phyloP scores from a whole-genome alignment of 2,888 invertebrate species.

The Pemphredon lugubris region DNA sequence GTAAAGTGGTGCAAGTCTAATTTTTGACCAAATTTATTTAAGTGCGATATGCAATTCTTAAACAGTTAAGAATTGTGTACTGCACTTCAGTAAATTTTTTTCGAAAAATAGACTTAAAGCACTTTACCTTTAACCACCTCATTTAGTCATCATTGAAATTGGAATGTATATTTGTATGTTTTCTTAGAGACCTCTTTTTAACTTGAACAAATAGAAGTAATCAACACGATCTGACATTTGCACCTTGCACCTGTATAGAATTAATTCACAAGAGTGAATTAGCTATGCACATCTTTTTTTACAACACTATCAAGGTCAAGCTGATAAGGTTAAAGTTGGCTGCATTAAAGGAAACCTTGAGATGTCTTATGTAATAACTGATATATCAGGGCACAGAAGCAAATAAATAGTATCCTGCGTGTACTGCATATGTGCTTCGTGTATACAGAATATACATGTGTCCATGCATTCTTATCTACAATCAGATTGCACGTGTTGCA shows the following conservation, averaged over 20 bases:
- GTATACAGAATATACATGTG: slow-evolving; percentile 47
- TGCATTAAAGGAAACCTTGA: slow-evolving; percentile 66
- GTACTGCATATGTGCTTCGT: slow-evolving; percentile 38
- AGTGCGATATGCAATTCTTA: too few relatives aligned
- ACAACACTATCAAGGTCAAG: slow-evolving; percentile 45
- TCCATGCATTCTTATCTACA: slow-evolving; percentile 71
- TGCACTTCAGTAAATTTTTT: too few relatives aligned
- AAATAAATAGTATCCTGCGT: slow-evolving; percentile 58
- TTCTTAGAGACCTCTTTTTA: too few relatives aligned
- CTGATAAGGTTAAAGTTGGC: slow-evolving; percentile 65
- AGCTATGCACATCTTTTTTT: slow-evolving; percentile 32
- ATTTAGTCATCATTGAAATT: too few relatives aligned
- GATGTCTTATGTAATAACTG: slow-evolving; percentile 65
- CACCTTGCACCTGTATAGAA: slow-evolving; percentile 26
- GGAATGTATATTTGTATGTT: too few relatives aligned
- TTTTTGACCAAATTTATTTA: too few relatives aligned
- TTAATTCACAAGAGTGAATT: slow-evolving; percentile 21
- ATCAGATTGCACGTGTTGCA: slow-evolving; percentile 76
- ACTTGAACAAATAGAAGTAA: too few relatives aligned
- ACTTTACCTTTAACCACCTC: too few relatives aligned
- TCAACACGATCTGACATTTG: too few relatives aligned
- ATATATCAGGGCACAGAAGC: slow-evolving; percentile 62
- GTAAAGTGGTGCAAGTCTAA: too few relatives aligned
- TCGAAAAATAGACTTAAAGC: too few relatives aligned
- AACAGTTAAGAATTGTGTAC: too few relatives aligned